A percentile compares a stretch with the other conserved stretches of the same genome.
phyloP scores from a whole-genome alignment of 2,797 vertebrate genomes.

The Falco berigora region DNA sequence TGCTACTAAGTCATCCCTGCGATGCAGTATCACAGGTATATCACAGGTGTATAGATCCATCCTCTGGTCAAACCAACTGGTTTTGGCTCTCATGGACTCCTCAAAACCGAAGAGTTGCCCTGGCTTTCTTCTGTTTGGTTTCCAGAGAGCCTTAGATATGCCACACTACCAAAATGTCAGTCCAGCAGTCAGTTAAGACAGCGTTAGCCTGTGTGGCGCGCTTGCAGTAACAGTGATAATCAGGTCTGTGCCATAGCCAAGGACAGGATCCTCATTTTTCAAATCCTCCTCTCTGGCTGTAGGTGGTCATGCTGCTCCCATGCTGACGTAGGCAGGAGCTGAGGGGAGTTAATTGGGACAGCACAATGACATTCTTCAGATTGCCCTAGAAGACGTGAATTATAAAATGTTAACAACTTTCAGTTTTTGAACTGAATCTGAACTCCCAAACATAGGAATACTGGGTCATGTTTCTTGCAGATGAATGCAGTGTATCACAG shows the following conservation, averaged over 20 bases:
- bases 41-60: not conserved
- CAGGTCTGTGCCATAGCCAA: not conserved
- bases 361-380: not conserved
- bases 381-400: not conserved
- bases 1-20: not conserved
- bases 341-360: not conserved
- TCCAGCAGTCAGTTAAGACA: not conserved
- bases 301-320: not conserved
- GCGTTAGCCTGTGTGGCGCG: not conserved
- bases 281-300: not conserved
- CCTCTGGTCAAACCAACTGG: not conserved
- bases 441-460: not conserved
- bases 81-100: not conserved
- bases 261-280: not conserved
- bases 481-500: not conserved
- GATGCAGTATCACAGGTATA: not conserved
- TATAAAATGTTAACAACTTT: not conserved
- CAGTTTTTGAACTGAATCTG: not conserved
- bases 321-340: not conserved
- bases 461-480: not conserved
- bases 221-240: not conserved
- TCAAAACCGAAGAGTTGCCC: not conserved
- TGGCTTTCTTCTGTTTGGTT: not conserved
- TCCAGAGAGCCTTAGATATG: not conserved
- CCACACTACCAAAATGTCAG: not conserved